These are phyloP conservation scores for Miltochrista miniata DNA, from an alignment of 2,888 invertebrate genomes.

Conservation along the genomic window DNA sequence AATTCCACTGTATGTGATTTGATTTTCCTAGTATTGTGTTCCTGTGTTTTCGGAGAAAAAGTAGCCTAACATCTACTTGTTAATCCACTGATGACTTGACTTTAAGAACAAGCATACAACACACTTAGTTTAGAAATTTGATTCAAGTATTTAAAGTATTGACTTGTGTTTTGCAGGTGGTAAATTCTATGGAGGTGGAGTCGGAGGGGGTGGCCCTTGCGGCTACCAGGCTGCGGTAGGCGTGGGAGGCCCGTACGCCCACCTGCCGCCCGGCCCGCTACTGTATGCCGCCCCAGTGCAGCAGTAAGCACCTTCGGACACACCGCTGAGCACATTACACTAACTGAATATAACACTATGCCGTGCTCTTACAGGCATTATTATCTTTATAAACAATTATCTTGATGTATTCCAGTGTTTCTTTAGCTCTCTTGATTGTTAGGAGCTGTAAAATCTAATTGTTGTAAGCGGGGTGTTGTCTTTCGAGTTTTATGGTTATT, in stretches of 20 bases:
- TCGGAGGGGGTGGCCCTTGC: conserved; percentile 83
- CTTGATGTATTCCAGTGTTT: conserved; percentile 31
- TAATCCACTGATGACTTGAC: too few relatives aligned
- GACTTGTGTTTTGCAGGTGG: conserved; percentile 69
- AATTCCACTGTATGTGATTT: too few relatives aligned
- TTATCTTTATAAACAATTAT: conserved; percentile 22
- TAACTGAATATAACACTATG: conserved; percentile 22
- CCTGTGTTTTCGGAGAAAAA: too few relatives aligned
- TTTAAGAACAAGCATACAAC: not conserved
- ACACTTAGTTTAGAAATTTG: not conserved
- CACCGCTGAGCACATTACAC: conserved; percentile 23
- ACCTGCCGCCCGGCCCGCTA: conserved; percentile 81
- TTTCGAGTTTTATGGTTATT: conserved; percentile 47
- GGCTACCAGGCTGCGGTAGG: conserved; percentile 88
- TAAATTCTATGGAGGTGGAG: conserved; percentile 89
- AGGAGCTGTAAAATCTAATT: conserved; percentile 48
- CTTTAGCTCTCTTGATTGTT: conserved; percentile 44
- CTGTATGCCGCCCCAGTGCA: conserved; percentile 88
- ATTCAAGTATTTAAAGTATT: not conserved
- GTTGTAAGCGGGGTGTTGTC: conserved; percentile 44
- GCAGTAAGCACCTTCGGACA: conserved; percentile 80
- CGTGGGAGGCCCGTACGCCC: conserved; percentile 84
- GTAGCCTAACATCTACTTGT: too few relatives aligned
- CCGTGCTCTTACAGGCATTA: conserved; percentile 26
- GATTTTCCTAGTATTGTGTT: too few relatives aligned